Percentiles rank a stretch among this genome's conserved stretches.
phyloP scores from a whole-genome alignment of 2,888 invertebrate species.

The Coenonympha arcania region DNA sequence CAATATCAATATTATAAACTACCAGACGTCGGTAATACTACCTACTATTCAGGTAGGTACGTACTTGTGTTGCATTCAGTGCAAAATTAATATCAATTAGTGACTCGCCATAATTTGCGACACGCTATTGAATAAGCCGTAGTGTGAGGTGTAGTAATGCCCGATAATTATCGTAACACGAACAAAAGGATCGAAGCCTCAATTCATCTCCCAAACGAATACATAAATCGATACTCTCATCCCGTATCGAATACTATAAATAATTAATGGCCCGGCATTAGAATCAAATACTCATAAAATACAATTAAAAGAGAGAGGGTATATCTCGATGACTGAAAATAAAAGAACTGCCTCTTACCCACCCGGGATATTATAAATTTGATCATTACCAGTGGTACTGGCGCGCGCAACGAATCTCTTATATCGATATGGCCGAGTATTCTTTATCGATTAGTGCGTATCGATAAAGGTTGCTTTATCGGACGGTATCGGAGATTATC shows the following conservation, averaged over 20 bases:
- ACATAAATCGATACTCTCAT: slow-evolving; percentile 66
- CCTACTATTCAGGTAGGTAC: too few species aligned
- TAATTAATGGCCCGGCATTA: slow-evolving; percentile 72
- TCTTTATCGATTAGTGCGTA: slow-evolving; percentile 35
- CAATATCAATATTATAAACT: too few species aligned
- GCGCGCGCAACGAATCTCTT: slow-evolving; percentile 61
- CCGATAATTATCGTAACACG: slow-evolving; percentile 26
- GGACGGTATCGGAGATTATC: slow-evolving; percentile 8
- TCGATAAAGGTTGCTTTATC: slow-evolving; percentile 16
- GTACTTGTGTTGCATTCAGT: too few species aligned
- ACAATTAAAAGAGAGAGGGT: slow-evolving; percentile 72
- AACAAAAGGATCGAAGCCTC: slow-evolving; percentile 44
- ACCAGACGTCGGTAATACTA: too few species aligned
- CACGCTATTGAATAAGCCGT: slow-evolving; percentile 18
- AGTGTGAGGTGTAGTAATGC: slow-evolving; percentile 17
- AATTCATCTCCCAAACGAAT: slow-evolving; percentile 43
- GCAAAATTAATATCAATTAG: slow-evolving; percentile 19
- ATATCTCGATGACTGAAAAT: slow-evolving; percentile 64
- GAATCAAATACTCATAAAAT: slow-evolving; percentile 75
- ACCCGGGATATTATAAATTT: slow-evolving; percentile 71
- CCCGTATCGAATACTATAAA: slow-evolving; percentile 72
- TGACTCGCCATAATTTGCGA: slow-evolving; percentile 16
- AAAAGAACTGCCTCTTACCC: slow-evolving; percentile 66
- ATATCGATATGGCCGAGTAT: slow-evolving; percentile 59
- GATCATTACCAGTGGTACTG: slow-evolving; percentile 69